These are phyloP conservation scores for Cryptotis parvus DNA, from an alignment of 2,113 vertebrate species.

Conservation along the genomic window DNA sequence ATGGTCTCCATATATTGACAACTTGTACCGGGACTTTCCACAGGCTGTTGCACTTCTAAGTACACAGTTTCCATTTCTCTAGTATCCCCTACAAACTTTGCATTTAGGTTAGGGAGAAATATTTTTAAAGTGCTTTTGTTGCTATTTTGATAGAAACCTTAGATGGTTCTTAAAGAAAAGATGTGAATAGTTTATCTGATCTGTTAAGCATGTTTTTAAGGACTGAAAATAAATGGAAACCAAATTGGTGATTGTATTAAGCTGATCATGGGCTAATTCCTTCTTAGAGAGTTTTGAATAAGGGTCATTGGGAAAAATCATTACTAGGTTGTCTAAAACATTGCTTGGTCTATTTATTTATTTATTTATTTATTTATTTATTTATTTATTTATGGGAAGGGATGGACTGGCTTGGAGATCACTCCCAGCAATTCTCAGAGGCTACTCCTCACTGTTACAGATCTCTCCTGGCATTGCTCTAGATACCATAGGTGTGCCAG, in stretches of 20 bases:
- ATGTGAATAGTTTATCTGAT: not conserved
- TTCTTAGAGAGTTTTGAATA: slow-evolving; percentile 4
- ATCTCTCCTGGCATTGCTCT: too few relatives aligned
- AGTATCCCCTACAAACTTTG: not conserved
- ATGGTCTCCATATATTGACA: not conserved
- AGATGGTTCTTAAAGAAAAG: not conserved
- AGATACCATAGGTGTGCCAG: too few relatives aligned
- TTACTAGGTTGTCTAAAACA: too few relatives aligned
- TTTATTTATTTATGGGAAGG: too few relatives aligned
- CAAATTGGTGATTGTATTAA: not conserved
- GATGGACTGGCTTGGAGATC: too few relatives aligned
- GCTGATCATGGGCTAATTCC: not conserved
- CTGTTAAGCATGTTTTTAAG: not conserved
- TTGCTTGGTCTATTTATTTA: too few relatives aligned
- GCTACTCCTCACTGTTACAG: too few relatives aligned
- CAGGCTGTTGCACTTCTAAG: not conserved
- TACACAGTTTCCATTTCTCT: not conserved
- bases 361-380: too few relatives aligned
- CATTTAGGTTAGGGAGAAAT: not conserved
- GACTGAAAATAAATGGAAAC: not conserved
- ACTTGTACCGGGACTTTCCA: not conserved
- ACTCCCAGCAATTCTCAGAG: too few relatives aligned
- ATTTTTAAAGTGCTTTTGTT: not conserved
- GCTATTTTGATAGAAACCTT: not conserved
- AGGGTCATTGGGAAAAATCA: not conserved